A percentile compares a stretch with the other conserved stretches of the same genome.
phyloP scores from a whole-genome alignment of 2,113 vertebrate genomes.

The Leuciscus idus region DNA sequence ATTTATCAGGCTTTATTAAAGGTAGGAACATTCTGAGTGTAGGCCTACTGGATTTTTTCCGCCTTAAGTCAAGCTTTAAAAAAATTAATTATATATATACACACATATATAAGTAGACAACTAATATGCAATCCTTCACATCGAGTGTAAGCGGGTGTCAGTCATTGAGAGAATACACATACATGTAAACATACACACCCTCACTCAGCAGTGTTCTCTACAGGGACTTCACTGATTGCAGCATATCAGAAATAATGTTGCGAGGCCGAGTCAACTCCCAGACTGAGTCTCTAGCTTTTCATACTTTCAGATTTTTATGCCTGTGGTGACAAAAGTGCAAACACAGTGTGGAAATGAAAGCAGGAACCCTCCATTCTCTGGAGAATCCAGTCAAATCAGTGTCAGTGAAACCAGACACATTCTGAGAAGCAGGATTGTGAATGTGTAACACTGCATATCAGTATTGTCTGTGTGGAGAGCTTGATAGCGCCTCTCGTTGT shows the following conservation, averaged over 20 bases:
- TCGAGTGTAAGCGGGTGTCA: not conserved
- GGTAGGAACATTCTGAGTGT: not conserved
- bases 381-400: slow-evolving; percentile 77
- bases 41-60: not conserved
- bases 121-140: not conserved
- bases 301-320: slow-evolving; percentile 72
- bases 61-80: not conserved
- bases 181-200: slow-evolving; percentile 34
- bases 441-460: slow-evolving; percentile 68
- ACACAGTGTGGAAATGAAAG: slow-evolving; percentile 73
- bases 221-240: slow-evolving; percentile 77
- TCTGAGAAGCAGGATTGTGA: slow-evolving; percentile 53
- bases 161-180: slow-evolving; percentile 23
- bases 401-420: slow-evolving; percentile 70
- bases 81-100: too few relatives aligned
- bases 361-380: slow-evolving; percentile 71
- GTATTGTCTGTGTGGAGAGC: slow-evolving; percentile 60
- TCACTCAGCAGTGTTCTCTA: slow-evolving; percentile 67
- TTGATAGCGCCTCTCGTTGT: slow-evolving; percentile 53
- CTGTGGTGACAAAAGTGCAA: slow-evolving; percentile 76
- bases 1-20: slow-evolving; percentile 41
- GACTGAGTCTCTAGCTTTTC: slow-evolving; percentile 73
- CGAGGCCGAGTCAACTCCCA: slow-evolving; percentile 68
- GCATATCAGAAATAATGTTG: slow-evolving; percentile 78
- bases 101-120: not conserved